Percentiles rank a stretch among this genome's conserved stretches.
Evolutionary conservation across 2,113 vertebrate genomes (phyloP).

Genomic region (Microcebus murinus): DNA sequence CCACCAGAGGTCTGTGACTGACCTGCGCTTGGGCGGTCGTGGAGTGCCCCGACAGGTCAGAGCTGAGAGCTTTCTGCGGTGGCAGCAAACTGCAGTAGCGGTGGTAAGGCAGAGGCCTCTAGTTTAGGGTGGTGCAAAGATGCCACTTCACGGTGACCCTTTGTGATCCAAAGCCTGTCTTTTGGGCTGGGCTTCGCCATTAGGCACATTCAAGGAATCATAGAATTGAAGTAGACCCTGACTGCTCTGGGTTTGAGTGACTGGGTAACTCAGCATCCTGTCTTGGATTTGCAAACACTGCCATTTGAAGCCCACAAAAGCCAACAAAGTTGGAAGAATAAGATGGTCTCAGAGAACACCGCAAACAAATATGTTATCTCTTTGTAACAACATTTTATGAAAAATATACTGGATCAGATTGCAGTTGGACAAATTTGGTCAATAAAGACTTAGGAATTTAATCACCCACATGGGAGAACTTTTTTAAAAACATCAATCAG

Average conservation of each 20-base stretch:
- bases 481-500: conserved; percentile 30
- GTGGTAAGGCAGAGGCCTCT: background rate
- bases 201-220: conserved; percentile 15
- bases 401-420: conserved; percentile 35
- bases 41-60: background rate
- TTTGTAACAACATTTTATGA: background rate
- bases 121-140: background rate
- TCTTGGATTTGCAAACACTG: conserved; percentile 14
- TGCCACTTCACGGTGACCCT: background rate
- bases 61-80: background rate
- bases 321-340: background rate
- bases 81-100: background rate
- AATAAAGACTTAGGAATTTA: background rate
- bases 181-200: background rate
- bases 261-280: background rate
- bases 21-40: background rate
- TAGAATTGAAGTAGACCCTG: background rate
- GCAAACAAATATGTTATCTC: background rate
- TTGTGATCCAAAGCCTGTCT: background rate
- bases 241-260: background rate
- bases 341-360: background rate
- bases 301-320: background rate
- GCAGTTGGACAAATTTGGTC: background rate
- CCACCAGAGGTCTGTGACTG: background rate
- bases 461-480: background rate